Base-by-base conservation (phyloP, 2,888 invertebrate genomes). In the Allygus modestus region DNA sequence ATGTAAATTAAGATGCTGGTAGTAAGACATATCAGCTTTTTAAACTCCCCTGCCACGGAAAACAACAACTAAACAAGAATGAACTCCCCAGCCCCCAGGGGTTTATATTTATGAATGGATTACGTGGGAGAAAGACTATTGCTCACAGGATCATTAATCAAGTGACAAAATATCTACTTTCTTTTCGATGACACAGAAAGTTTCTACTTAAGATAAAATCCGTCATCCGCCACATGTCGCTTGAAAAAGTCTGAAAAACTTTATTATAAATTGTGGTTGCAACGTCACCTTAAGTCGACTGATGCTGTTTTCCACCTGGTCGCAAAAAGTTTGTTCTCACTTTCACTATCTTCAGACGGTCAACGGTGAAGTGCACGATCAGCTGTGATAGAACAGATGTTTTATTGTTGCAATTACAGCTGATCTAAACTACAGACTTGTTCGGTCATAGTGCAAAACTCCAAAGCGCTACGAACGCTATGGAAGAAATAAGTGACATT, bases 381-480 rank as follows among this genome's bases (percentile, higher is more conserved):
- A 77, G 77, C 77, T 77, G 77, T 51, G 28, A 23, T 41, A 26
- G 12, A 46, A 26, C 46, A 77, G 46, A 77, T 77, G 77, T 51
- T 77, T 77, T 37, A 77, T 77, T 77, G 77, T 77, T 77, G 77
- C 71, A n/a, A n/a, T 23, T 46, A 37, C 12, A 46, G 37, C 7
- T 37, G 4, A 37, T 7, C 37, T 11, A 37, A 37, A 37, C 4
- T 37, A 37, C 4, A 37, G n/a, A n/a, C n/a, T n/a, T n/a, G n/a
- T n/a, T n/a, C n/a, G n/a, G n/a, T n/a, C n/a, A n/a, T n/a, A n/a
- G n/a, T n/a, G n/a, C n/a, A n/a, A n/a, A n/a, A n/a, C n/a, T n/a
- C n/a, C n/a, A n/a, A n/a, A n/a, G n/a, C n/a, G n/a, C n/a, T n/a
- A n/a, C n/a, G n/a, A n/a, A n/a, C n/a, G n/a, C n/a, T n/a, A n/a